Evolutionary conservation across 1,140 invertebrate genomes (phyloP).

Genomic region (Drosophila mayri): DNA sequence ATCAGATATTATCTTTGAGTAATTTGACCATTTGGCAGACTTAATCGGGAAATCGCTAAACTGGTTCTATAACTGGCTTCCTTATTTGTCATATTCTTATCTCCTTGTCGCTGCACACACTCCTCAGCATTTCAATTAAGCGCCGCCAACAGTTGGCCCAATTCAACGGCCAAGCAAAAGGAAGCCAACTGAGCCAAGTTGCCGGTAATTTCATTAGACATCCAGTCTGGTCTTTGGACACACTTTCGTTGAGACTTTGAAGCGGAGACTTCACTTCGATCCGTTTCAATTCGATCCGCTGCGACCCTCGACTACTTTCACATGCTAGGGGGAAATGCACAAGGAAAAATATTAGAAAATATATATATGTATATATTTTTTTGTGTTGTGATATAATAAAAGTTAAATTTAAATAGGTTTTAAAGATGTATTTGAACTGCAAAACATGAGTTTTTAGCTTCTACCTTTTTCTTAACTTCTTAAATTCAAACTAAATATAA

Average conservation of each 20-base stretch:
- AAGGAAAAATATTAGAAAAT: slow-evolving; percentile 1
- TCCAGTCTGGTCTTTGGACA: slow-evolving; percentile 51
- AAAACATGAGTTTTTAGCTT: too few relatives aligned
- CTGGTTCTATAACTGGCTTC: slow-evolving; percentile 36
- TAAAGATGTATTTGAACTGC: neutral
- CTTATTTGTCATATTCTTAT: slow-evolving; percentile 51
- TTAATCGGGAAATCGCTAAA: slow-evolving; percentile 34
- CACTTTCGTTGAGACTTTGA: slow-evolving; percentile 49
- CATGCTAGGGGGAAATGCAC: slow-evolving; percentile 25
- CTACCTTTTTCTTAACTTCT: neutral
- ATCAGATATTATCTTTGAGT: slow-evolving; percentile 19
- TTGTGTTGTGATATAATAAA: neutral
- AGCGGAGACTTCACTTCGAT: slow-evolving; percentile 25
- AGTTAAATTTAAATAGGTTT: neutral
- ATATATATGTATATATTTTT: too few relatives aligned
- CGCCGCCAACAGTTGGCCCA: slow-evolving; percentile 36
- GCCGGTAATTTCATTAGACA: slow-evolving; percentile 51
- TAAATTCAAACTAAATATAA: too few relatives aligned
- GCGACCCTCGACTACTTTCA: slow-evolving; percentile 57
- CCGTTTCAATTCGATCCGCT: slow-evolving; percentile 37
- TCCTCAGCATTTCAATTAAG: slow-evolving; percentile 49
- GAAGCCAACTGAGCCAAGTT: slow-evolving; percentile 24
- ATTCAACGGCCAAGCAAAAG: slow-evolving; percentile 25
- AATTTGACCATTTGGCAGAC: slow-evolving; percentile 39
- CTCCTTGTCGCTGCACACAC: slow-evolving; percentile 9